phyloP scores from a whole-genome alignment of 2,888 invertebrate genomes.

The Latrodectus elegans region DNA sequence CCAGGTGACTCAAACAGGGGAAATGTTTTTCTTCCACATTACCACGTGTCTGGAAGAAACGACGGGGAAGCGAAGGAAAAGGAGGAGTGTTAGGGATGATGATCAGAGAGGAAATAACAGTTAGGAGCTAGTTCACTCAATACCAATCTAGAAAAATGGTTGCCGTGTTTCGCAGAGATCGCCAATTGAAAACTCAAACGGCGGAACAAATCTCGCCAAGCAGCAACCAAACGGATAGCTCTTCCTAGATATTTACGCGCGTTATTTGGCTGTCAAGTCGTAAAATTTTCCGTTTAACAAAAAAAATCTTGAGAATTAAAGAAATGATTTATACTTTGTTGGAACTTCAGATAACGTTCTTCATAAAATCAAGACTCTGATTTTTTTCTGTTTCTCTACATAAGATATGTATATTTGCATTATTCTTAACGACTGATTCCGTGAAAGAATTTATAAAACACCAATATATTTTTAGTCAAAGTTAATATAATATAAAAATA shows the following conservation, averaged over 20 bases:
- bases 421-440: no score
- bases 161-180: not conserved
- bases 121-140: constrained; percentile 34
- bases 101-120: constrained; percentile 33
- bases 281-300: not conserved
- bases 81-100: constrained; percentile 7
- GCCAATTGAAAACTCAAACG: constrained; percentile 5
- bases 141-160: constrained; percentile 31
- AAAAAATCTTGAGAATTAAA: no score
- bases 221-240: no score
- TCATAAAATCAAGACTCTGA: no score
- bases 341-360: no score
- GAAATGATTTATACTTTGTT: no score
- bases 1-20: not conserved
- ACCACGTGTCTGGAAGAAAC: constrained; percentile 5
- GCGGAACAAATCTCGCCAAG: not conserved
- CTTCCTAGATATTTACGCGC: not conserved
- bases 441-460: no score
- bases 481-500: no score
- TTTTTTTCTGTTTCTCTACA: no score
- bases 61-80: not conserved
- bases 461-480: no score
- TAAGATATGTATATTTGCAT: no score
- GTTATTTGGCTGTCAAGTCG: not conserved
- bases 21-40: not conserved